Base-by-base conservation (phyloP, 2,888 invertebrate species). In the Coronaproctus castanopsis region DNA sequence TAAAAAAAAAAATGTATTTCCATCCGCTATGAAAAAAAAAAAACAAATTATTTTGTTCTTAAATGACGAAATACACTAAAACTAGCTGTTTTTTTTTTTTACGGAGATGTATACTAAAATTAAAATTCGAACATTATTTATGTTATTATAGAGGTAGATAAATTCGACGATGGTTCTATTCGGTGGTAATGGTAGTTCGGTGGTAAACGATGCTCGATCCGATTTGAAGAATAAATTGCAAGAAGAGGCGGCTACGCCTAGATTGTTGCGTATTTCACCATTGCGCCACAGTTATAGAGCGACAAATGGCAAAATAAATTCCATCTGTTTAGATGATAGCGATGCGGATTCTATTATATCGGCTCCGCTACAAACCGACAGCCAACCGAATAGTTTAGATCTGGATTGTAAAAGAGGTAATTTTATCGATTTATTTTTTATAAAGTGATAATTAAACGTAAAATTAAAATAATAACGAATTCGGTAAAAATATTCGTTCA, bases 211-310 rank as follows among this genome's bases (percentile, higher is more conserved):
- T 18, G 50, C 24, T 10, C 55, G 55, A 55, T 59, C 59, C 19
- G 59, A 59, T 23, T 54, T 55, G 18, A 21, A 50, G 3, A 48
- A 55, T 21, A 50, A 59, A 23, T 14, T 36, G 36, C 18, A 23
- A 23, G 59, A 59, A 51, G 59, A 59, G 21, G 55, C 59, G 24
- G 78, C 77, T 70, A 79, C 78, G 67, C 80, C 77, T 71, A 79
- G 76, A 66, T 70, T 78, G 67, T 71, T 78, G 69, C 76, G 78
- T 63, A 78, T 78, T 76, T 76, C 78, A 53, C 78, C 78, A 62
- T 73, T 78, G 52, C 70, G 78, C 24, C 78, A 78, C 70, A 78
- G 78, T 70, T 76, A 78, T 66, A 62, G 64, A 50, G 57, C 62
- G 14, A 62, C 63, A 19, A 23, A 24, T 3, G 20, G 59, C 23